Evolutionary conservation across 2,888 invertebrate species (phyloP), one percentile per base, ranked within the genome.

Genomic region (Pyralis farinalis): DNA sequence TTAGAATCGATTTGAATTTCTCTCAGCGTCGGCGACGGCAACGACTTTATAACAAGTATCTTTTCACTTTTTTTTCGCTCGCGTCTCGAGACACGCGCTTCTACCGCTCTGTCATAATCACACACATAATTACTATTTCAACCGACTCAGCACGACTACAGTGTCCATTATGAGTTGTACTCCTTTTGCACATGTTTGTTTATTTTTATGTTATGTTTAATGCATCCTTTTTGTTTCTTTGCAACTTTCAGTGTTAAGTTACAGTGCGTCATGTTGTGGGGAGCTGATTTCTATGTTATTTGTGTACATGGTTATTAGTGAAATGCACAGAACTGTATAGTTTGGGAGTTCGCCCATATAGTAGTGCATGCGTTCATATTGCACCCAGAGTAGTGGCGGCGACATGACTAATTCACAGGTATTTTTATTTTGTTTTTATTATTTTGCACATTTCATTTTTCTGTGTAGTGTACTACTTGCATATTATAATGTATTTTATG

Each of bases 331-430:
- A 67, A 64, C 69, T 77, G 53, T 81, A 66, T 85, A 78, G 70
- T 75, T 73, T 71, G 71, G 75, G 63, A 74, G 78, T 75, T 73
- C 68, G 71, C 71, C 71, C 80, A 62, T 78, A 78, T 36, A 80
- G 77, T 86, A 86, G 85, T 87, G 87, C 86, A 86, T 86, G 87
- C 67, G 49, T 82, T 79, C 64, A 66, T 76, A 67, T 78, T 63
- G 81, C 86, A 85, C 84, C 73, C 16, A 49, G 65, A 68, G 56
- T 79, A 77, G 70, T 52, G 76, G 68, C 71, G 71, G 65, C 80
- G 79, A 71, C 71, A 91, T 91, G 91, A 91, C 91, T 68, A 91
- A 91, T 83, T 90, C 91, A 67, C 91, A 91, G 91, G 91, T 91
- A 90, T 71, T n/a, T n/a, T n/a, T 70, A 61, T 53, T 61, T 71